Evolutionary conservation across 1,140 invertebrate genomes (phyloP).

Genomic region (Drosophila repleta): DNA sequence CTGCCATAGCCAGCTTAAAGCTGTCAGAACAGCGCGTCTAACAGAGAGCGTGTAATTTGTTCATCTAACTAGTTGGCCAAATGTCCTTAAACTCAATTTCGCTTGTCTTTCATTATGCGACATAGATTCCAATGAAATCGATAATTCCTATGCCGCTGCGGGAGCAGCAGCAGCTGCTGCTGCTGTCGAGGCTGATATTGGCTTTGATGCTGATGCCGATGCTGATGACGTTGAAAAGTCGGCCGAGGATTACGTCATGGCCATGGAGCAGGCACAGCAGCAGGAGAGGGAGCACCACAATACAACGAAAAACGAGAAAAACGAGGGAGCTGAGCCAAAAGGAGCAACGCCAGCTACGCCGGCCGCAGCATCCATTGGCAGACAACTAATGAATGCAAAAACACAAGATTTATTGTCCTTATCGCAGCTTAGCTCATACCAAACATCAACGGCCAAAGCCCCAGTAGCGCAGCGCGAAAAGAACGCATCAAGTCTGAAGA

Average conservation of each 20-base stretch:
- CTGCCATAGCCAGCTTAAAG: neutral
- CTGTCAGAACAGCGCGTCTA: neutral
- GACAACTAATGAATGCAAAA: constrained; percentile 53
- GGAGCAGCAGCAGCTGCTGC: constrained; percentile 20
- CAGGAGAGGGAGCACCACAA: constrained; percentile 1
- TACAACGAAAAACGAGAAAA: constrained; percentile 24
- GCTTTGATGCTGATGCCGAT: constrained; percentile 35
- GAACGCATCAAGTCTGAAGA: constrained; percentile 46
- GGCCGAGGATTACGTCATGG: constrained; percentile 69
- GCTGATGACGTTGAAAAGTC: constrained; percentile 43
- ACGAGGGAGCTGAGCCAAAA: constrained; percentile 26
- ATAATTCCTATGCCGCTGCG: constrained; percentile 68
- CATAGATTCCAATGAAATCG: constrained; percentile 79
- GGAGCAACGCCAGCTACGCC: constrained; percentile 27
- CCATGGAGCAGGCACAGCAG: constrained; percentile 20
- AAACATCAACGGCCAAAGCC: constrained; percentile 40
- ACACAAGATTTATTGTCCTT: constrained; percentile 67
- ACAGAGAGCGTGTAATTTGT: constrained; percentile 7
- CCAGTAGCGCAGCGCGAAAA: constrained; percentile 29
- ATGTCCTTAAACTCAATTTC: constrained; percentile 41
- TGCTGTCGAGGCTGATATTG: constrained; percentile 21
- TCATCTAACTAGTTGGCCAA: constrained; percentile 7
- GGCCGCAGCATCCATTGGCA: constrained; percentile 23
- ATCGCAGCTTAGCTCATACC: constrained; percentile 59
- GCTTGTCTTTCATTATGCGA: constrained; percentile 45